Evolutionary conservation across 2,888 invertebrate species (phyloP).

Genomic region (Parnassius orleans): DNA sequence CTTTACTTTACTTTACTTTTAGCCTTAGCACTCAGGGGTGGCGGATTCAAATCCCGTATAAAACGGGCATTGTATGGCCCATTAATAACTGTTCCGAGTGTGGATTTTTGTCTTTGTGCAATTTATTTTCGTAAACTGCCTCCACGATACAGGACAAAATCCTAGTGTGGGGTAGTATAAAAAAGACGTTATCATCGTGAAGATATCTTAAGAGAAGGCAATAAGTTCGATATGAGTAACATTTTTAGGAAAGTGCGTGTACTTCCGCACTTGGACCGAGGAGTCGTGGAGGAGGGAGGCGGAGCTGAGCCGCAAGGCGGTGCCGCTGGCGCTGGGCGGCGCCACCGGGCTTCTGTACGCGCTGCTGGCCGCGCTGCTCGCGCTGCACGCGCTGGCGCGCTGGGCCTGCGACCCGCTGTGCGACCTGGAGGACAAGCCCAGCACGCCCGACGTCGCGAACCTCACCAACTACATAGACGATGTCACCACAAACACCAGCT

Average conservation of each 20-base stretch:
- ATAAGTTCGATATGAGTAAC: no score
- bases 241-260: constrained; percentile 51
- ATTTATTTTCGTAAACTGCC: no score
- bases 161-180: no score
- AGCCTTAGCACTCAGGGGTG: no score
- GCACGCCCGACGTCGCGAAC: constrained; percentile 32
- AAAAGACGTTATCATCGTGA: no score
- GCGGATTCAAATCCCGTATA: no score
- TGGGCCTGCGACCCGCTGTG: constrained; percentile 65
- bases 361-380: constrained; percentile 48
- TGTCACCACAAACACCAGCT: constrained; percentile 36
- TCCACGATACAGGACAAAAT: no score
- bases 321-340: constrained; percentile 45
- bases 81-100: no score
- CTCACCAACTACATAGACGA: constrained; percentile 50
- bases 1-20: no score
- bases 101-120: no score
- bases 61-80: no score
- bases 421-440: constrained; percentile 37
- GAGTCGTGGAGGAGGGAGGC: constrained; percentile 45
- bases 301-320: constrained; percentile 37
- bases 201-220: no score
- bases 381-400: constrained; percentile 43
- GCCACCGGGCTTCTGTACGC: constrained; percentile 51
- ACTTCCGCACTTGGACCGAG: constrained; percentile 60